Percentiles rank a stretch among this genome's conserved stretches.
These are phyloP conservation scores for Sebastes cheni DNA, from an alignment of 2,797 vertebrate genomes.

Conservation along the genomic window DNA sequence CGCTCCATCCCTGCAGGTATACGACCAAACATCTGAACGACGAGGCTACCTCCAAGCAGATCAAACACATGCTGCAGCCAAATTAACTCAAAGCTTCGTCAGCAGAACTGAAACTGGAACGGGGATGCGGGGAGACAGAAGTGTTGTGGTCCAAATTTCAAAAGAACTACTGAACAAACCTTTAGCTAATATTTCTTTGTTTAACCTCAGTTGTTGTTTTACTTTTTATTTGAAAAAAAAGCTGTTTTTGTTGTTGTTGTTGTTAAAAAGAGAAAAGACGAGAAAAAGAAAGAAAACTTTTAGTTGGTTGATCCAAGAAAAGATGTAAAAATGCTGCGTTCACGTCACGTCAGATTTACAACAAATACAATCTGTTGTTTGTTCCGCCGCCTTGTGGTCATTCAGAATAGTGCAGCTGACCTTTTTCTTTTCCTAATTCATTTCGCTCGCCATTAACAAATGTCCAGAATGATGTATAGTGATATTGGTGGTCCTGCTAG, in stretches of 20 bases:
- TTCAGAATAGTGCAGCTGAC: too few species aligned
- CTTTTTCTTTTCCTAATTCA: too few species aligned
- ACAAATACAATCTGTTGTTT: too few species aligned
- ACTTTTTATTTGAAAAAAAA: not conserved
- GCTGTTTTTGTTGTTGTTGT: not conserved
- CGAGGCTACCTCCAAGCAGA: constrained; percentile 98
- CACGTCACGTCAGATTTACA: too few species aligned
- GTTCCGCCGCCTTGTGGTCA: too few species aligned
- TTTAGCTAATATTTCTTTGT: constrained; percentile 17
- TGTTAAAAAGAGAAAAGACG: not conserved
- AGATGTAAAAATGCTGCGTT: not conserved
- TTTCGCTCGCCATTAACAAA: too few species aligned
- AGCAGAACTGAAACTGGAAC: not conserved
- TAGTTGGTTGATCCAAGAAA: not conserved
- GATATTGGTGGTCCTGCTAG: too few species aligned
- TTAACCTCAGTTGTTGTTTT: constrained; percentile 2
- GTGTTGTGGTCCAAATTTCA: constrained; percentile 49
- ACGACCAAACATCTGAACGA: constrained; percentile 99
- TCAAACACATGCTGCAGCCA: constrained; percentile 93
- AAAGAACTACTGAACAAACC: constrained; percentile 59
- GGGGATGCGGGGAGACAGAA: not conserved
- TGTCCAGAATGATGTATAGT: too few species aligned
- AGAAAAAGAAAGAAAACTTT: not conserved
- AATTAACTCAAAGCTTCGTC: constrained; percentile 41
- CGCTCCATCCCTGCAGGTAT: constrained; percentile 82